A percentile compares a stretch with the other conserved stretches of the same genome.
Conservation (phyloP, 2,797 vertebrate genomes). For the Hemibagrus guttatus region DNA sequence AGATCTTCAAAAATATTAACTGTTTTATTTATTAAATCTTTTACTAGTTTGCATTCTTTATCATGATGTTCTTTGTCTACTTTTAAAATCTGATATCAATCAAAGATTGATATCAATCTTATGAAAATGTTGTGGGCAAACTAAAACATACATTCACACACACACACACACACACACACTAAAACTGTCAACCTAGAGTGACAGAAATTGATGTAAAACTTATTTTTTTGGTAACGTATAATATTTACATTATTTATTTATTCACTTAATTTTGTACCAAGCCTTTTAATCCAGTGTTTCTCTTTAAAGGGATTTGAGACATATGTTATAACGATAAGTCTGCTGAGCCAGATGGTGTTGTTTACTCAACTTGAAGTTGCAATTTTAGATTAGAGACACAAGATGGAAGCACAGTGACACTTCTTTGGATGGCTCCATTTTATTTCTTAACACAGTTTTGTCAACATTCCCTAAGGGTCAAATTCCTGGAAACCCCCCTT, state of each 20-base stretch:
- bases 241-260: background rate
- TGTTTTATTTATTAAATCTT: background rate
- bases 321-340: background rate
- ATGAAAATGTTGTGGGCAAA: too few species aligned
- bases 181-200: background rate
- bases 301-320: background rate
- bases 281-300: background rate
- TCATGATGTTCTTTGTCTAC: background rate
- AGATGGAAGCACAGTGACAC: constrained; percentile 27
- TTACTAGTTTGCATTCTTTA: background rate
- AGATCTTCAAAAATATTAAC: background rate
- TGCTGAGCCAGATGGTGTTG: background rate
- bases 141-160: too few species aligned
- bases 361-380: background rate
- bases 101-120: background rate
- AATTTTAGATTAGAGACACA: constrained; percentile 17
- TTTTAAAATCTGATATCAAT: background rate
- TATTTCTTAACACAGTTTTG: background rate
- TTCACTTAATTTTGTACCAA: background rate
- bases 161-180: background rate
- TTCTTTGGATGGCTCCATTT: background rate
- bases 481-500: too few species aligned
- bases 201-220: background rate
- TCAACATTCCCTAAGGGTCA: background rate
- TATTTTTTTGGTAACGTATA: background rate